Percentiles rank a stretch among this genome's conserved stretches.
These are phyloP conservation scores for Hirundo rustica DNA, from an alignment of 2,797 vertebrate species.

Conservation along the genomic window DNA sequence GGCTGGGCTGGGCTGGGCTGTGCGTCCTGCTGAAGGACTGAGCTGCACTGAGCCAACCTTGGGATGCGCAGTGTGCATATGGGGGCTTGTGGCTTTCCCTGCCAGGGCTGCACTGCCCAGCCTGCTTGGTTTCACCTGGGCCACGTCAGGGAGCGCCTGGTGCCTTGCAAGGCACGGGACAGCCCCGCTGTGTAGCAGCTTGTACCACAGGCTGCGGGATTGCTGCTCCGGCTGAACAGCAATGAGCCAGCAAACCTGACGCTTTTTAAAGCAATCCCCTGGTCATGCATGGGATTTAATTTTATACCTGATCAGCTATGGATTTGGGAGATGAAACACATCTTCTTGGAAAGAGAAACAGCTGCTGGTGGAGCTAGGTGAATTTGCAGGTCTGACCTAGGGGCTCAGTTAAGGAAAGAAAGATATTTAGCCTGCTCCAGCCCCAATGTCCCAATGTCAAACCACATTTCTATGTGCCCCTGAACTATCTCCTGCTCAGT, in stretches of 20 bases:
- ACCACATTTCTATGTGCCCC: not conserved
- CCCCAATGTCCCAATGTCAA: not conserved
- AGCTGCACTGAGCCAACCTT: fast-evolving
- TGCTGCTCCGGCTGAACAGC: not conserved
- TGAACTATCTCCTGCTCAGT: not conserved
- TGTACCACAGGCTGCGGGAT: not conserved
- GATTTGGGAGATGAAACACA: not conserved
- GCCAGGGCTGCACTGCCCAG: fast-evolving
- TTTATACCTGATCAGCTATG: not conserved
- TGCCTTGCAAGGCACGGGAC: not conserved
- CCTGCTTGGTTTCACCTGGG: not conserved
- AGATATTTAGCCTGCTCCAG: not conserved
- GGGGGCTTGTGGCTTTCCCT: not conserved
- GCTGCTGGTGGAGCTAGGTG: not conserved
- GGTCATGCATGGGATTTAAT: not conserved
- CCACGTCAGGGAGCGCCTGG: fast-evolving
- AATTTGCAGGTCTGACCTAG: not conserved
- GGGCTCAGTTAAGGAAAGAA: not conserved
- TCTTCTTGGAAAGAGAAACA: not conserved
- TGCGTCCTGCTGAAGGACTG: not conserved
- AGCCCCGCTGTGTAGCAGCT: fast-evolving
- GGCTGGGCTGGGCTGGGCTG: not conserved
- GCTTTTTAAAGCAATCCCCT: not conserved
- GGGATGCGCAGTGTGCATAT: fast-evolving
- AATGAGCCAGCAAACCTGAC: not conserved